Evolutionary conservation across 2,113 vertebrate species (phyloP).

Genomic region (Prochilodus magdalenae): DNA sequence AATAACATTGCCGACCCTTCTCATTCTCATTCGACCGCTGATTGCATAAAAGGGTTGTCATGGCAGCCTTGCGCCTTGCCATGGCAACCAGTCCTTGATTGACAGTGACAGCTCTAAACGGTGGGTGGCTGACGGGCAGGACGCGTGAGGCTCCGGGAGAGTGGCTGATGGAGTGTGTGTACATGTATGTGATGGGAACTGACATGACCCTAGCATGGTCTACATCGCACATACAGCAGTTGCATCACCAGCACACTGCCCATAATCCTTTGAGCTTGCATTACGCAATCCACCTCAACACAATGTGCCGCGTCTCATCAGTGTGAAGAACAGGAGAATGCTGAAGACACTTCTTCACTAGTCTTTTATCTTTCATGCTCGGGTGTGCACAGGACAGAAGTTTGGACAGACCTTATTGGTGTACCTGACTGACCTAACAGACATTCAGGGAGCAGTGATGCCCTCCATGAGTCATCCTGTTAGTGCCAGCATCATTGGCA

Average conservation of each 20-base stretch:
- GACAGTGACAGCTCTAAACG: constrained; percentile 57
- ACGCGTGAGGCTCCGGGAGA: constrained; percentile 20
- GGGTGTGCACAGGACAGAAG: no score
- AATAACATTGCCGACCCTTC: constrained; percentile 9
- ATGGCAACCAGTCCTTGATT: constrained; percentile 55
- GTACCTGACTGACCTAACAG: no score
- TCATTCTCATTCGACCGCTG: constrained; percentile 34
- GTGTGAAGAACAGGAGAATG: neutral
- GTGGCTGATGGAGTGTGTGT: neutral
- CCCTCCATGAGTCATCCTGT: no score
- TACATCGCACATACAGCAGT: neutral
- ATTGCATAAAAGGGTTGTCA: constrained; percentile 58
- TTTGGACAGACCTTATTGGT: no score
- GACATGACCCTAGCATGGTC: constrained; percentile 17
- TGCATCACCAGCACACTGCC: constrained; percentile 1
- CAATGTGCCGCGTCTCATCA: neutral
- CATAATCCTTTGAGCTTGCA: constrained; percentile 9
- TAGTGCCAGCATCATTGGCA: no score
- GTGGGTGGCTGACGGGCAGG: constrained; percentile 52
- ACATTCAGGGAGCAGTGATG: no score
- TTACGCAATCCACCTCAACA: constrained; percentile 18
- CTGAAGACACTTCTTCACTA: neutral
- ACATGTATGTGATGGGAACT: constrained; percentile 55
- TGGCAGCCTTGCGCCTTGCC: constrained; percentile 56
- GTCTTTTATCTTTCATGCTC: no score